These are phyloP conservation scores for Acrossocheilus fasciatus DNA, from an alignment of 2,797 vertebrate genomes.

Conservation along the genomic window DNA sequence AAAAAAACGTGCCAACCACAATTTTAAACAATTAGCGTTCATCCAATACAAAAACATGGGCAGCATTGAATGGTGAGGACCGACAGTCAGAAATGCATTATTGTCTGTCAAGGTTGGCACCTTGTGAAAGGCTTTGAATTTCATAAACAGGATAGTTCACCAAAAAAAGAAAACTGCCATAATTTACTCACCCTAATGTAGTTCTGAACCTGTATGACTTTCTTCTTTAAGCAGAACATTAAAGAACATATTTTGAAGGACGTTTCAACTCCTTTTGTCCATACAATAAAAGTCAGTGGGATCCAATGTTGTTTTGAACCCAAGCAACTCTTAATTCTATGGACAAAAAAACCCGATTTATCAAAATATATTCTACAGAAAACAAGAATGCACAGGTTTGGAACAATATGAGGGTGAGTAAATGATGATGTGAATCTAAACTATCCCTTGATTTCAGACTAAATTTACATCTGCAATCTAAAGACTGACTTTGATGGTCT, in stretches of 20 bases:
- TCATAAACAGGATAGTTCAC: neutral
- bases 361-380: neutral
- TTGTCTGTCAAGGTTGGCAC: slow-evolving; percentile 31
- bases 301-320: neutral
- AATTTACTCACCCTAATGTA: neutral
- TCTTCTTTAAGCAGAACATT: neutral
- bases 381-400: neutral
- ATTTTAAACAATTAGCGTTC: slow-evolving; percentile 22
- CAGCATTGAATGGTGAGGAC: slow-evolving; percentile 3
- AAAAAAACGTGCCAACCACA: slow-evolving; percentile 30
- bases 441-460: neutral
- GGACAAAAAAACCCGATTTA: neutral
- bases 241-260: neutral
- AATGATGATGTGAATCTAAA: neutral
- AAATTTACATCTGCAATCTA: slow-evolving; percentile 17
- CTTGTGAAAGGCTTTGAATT: neutral
- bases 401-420: neutral
- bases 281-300: neutral
- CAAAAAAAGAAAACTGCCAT: neutral
- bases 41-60: slow-evolving; percentile 10
- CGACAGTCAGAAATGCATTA: slow-evolving; percentile 5
- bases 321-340: neutral
- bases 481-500: neutral
- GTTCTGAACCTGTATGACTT: neutral
- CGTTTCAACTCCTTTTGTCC: neutral